These are phyloP conservation scores for Drosophila multiciliata DNA, from an alignment of 2,888 invertebrate genomes.

Conservation along the genomic window DNA sequence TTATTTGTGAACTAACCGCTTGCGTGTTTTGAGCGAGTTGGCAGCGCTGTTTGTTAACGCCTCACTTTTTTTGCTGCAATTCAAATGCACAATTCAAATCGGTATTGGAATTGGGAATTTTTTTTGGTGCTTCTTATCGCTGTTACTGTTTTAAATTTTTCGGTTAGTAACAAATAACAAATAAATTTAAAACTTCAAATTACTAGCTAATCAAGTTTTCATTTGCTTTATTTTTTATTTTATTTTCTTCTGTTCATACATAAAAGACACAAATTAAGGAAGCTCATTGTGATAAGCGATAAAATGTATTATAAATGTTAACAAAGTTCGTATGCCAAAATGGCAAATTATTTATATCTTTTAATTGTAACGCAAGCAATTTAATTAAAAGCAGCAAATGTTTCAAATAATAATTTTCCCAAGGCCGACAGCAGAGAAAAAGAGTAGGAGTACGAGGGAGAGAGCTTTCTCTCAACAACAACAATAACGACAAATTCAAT, in stretches of 20 bases:
- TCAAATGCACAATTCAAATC: conserved; percentile 44
- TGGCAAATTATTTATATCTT: neutral
- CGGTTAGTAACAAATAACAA: neutral
- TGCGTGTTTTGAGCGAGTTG: conserved; percentile 30
- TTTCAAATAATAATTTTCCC: conserved; percentile 7
- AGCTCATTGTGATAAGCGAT: neutral
- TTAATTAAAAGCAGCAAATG: neutral
- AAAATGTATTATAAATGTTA: neutral
- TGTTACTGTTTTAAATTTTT: neutral
- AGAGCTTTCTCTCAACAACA: conserved; percentile 55
- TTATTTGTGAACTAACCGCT: neutral
- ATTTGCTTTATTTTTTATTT: neutral
- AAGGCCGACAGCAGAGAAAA: neutral
- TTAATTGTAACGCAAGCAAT: neutral
- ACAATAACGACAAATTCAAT: conserved; percentile 1
- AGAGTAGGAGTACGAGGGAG: conserved; percentile 7
- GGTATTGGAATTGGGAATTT: neutral
- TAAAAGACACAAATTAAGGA: neutral
- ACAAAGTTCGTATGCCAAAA: neutral
- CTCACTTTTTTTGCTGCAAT: conserved; percentile 11
- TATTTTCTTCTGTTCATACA: neutral
- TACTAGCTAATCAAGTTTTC: neutral
- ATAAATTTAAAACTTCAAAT: neutral
- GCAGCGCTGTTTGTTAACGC: conserved; percentile 18
- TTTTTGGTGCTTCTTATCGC: neutral